A percentile compares a stretch with the other conserved stretches of the same genome.
Evolutionary conservation across 2,113 vertebrate species (phyloP).

Genomic region (Catharus bicknelli): DNA sequence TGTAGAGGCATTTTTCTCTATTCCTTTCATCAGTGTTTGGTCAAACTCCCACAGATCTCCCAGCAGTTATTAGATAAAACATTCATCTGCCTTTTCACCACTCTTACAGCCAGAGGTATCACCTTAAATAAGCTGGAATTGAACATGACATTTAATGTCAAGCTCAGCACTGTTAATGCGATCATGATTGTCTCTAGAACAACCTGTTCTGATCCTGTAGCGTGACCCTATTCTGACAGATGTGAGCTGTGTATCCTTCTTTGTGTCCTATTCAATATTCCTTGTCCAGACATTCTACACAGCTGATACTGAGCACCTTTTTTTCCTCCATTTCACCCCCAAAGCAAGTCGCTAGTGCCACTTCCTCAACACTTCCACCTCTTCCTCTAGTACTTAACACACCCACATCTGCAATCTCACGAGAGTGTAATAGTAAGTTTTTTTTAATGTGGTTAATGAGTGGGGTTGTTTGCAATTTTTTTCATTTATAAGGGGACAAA

Average conservation of each 20-base stretch:
- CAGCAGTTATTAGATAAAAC: constrained; percentile 64
- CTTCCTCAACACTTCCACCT: not conserved
- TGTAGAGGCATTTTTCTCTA: not conserved
- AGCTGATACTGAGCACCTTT: not conserved
- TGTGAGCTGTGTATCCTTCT: not conserved
- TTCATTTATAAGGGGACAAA: not conserved
- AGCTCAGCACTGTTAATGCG: constrained; percentile 39
- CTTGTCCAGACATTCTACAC: not conserved
- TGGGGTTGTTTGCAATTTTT: not conserved
- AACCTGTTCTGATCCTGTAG: not conserved
- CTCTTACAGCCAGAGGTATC: constrained; percentile 34
- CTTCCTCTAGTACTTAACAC: not conserved
- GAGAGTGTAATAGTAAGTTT: not conserved
- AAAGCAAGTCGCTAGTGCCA: not conserved
- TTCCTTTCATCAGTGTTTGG: constrained; percentile 22
- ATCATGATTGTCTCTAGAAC: constrained; percentile 27
- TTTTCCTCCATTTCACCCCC: not conserved
- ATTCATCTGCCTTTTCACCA: constrained; percentile 48
- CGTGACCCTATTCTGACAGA: not conserved
- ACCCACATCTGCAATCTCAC: not conserved
- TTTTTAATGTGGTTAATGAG: not conserved
- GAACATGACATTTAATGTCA: constrained; percentile 52
- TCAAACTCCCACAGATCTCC: constrained; percentile 29
- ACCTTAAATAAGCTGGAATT: constrained; percentile 49
- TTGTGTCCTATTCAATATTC: not conserved